Evolutionary conservation across 2,113 vertebrate genomes (phyloP).

Genomic region (Cairina moschata): DNA sequence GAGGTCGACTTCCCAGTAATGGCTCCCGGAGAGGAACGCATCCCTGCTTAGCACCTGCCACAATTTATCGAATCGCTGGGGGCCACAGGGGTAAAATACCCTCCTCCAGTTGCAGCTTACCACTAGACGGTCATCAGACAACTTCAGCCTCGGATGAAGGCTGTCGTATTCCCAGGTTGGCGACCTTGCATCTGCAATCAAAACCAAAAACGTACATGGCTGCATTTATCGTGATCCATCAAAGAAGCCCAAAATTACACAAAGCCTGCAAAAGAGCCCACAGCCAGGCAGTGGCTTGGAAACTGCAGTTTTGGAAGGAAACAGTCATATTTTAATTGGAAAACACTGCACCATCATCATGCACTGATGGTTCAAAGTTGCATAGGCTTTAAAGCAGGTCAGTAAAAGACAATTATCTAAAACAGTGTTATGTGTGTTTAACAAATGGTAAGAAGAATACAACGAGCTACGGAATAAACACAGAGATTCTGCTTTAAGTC

Average conservation of each 20-base stretch:
- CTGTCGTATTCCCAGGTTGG: slow-evolving; percentile 73
- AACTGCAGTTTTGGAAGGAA: neutral
- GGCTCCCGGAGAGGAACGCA: slow-evolving; percentile 74
- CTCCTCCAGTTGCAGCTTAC: slow-evolving; percentile 62
- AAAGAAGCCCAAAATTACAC: neutral
- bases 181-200: slow-evolving; percentile 74
- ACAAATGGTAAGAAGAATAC: neutral
- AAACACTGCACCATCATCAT: neutral
- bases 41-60: slow-evolving; percentile 78
- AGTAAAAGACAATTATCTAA: neutral
- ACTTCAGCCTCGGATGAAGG: slow-evolving; percentile 71
- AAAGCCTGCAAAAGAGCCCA: neutral
- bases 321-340: neutral
- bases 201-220: neutral
- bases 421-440: neutral
- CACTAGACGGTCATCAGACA: slow-evolving; percentile 59
- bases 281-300: neutral
- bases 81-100: slow-evolving; percentile 37
- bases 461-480: neutral
- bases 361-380: neutral
- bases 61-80: slow-evolving; percentile 71
- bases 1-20: slow-evolving; percentile 82
- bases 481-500: neutral
- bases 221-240: neutral
- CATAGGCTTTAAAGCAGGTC: neutral